Conservation (phyloP, 2,797 vertebrate genomes). For the Platalea minor region DNA sequence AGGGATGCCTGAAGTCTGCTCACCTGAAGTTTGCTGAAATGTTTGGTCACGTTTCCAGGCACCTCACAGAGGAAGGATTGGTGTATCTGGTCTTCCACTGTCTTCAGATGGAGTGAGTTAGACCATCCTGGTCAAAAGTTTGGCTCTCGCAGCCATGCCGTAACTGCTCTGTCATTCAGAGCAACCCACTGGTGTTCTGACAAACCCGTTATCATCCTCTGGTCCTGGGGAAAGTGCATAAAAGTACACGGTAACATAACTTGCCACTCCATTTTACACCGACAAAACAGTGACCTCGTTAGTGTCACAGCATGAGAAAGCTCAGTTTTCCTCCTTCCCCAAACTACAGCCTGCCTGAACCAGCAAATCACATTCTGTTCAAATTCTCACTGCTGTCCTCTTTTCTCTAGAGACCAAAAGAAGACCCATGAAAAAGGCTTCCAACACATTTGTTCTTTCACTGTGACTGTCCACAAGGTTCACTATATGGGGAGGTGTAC, state of each 20-base stretch:
- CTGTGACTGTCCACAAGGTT: neutral
- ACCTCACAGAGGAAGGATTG: neutral
- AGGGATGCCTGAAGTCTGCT: neutral
- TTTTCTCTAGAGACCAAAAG: neutral
- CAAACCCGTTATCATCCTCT: neutral
- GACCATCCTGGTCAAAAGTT: neutral
- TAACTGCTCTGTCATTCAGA: neutral
- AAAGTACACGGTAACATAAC: neutral
- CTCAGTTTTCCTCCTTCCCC: neutral
- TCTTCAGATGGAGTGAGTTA: neutral
- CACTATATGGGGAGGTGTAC: accelerated
- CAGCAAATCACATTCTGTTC: neutral
- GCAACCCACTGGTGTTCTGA: neutral
- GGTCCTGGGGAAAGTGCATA: neutral
- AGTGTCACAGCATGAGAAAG: neutral
- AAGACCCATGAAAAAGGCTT: neutral
- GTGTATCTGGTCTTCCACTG: neutral
- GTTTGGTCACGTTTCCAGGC: neutral
- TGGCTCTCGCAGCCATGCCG: neutral
- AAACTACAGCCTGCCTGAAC: neutral
- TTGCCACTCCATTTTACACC: neutral
- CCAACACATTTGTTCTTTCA: neutral
- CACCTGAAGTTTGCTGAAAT: neutral
- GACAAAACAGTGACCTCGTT: neutral
- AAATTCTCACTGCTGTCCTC: neutral